Evolutionary conservation across 1,140 invertebrate species (phyloP).

Genomic region (Habropoda laboriosa): DNA sequence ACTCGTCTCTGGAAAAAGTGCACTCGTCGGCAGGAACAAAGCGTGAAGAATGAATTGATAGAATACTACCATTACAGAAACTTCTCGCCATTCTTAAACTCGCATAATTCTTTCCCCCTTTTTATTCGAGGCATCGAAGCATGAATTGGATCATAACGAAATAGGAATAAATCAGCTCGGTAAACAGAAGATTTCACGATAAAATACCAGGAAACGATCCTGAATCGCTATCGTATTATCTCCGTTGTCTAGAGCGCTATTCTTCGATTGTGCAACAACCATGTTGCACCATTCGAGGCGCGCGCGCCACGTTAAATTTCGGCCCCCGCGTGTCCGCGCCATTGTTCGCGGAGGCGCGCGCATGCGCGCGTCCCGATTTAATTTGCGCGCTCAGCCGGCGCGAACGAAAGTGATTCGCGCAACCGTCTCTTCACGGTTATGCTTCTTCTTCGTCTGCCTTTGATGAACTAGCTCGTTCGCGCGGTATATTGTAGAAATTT

Average conservation of each 20-base stretch:
- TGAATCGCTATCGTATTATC: not conserved
- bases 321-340: not conserved
- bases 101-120: not conserved
- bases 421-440: conserved; percentile 20
- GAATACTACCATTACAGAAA: no score
- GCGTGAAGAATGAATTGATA: no score
- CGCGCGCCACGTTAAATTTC: not conserved
- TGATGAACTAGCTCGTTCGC: conserved; percentile 31
- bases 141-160: not conserved
- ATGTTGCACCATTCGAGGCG: not conserved
- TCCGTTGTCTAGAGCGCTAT: not conserved
- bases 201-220: conserved; percentile 21
- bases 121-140: not conserved
- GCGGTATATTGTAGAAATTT: not conserved
- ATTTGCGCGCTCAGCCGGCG: not conserved
- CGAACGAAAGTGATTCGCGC: conserved; percentile 18
- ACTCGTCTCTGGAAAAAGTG: no score
- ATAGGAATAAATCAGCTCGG: not conserved
- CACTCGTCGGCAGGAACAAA: no score
- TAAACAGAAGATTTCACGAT: conserved; percentile 22
- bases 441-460: conserved; percentile 35
- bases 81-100: not conserved
- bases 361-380: conserved; percentile 28
- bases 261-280: conserved; percentile 11
- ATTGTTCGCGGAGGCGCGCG: not conserved